A percentile compares a stretch with the other conserved stretches of the same genome.
Conservation (phyloP, 2,888 invertebrate species). For the Brenthis hecate region DNA sequence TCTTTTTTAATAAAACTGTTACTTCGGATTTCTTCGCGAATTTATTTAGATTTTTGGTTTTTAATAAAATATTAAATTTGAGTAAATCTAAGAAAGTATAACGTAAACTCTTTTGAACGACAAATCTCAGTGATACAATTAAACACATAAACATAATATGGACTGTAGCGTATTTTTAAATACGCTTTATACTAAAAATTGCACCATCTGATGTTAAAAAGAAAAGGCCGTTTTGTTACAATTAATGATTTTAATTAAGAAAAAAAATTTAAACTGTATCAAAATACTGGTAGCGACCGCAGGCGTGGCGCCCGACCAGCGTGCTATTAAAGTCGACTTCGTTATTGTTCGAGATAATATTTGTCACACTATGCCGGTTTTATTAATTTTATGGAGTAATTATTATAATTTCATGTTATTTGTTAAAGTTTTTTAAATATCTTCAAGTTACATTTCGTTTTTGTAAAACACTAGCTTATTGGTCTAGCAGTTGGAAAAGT, state of each 20-base stretch:
- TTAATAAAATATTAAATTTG: too few species aligned
- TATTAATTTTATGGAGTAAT: constrained; percentile 1
- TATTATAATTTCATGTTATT: background rate
- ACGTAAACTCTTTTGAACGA: background rate
- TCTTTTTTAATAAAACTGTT: too few species aligned
- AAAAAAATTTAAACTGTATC: constrained; percentile 59
- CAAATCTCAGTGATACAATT: background rate
- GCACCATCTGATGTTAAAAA: constrained; percentile 33
- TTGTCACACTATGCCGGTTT: constrained; percentile 19
- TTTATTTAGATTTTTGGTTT: too few species aligned
- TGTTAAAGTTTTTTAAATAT: background rate
- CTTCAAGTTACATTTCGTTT: too few species aligned
- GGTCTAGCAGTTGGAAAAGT: too few species aligned
- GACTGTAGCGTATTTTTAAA: background rate
- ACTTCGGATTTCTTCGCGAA: too few species aligned
- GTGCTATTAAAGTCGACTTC: constrained; percentile 20
- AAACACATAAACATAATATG: too few species aligned
- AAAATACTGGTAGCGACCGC: constrained; percentile 59
- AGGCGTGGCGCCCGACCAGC: constrained; percentile 41
- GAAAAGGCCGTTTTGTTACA: constrained; percentile 64
- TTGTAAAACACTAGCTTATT: too few species aligned
- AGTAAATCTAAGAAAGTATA: too few species aligned
- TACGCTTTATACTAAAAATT: constrained; percentile 37
- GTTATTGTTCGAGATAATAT: constrained; percentile 8
- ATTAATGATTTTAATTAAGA: constrained; percentile 72